These are phyloP conservation scores for Synanthedon vespiformis DNA, from an alignment of 2,888 invertebrate species.

Conservation along the genomic window DNA sequence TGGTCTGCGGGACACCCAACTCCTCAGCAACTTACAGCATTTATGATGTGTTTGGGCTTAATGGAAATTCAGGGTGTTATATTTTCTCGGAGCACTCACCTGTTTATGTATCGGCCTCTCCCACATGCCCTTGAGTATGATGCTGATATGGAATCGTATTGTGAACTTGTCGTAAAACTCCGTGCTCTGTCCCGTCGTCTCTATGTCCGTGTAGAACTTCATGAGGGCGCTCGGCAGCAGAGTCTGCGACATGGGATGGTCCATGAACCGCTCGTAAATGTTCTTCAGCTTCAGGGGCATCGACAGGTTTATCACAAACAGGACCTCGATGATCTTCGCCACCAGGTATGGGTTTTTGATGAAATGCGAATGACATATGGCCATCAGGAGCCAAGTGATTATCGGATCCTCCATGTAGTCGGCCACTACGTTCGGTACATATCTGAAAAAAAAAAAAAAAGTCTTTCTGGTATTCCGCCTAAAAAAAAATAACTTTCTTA, in stretches of 20 bases:
- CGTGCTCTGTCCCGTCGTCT: constrained; percentile 96
- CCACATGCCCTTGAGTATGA: constrained; percentile 97
- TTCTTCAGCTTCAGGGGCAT: constrained; percentile 65
- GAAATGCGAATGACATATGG: constrained; percentile 90
- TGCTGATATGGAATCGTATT: constrained; percentile 97
- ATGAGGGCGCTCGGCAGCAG: constrained; percentile 90
- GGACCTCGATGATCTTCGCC: constrained; percentile 94
- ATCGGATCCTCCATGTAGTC: constrained; percentile 85
- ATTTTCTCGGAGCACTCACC: constrained; percentile 19
- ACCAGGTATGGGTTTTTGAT: constrained; percentile 97
- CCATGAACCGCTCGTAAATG: constrained; percentile 83
- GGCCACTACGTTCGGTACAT: constrained; percentile 79
- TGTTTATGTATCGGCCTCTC: constrained; percentile 84
- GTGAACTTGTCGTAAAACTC: constrained; percentile 99
- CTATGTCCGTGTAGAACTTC: constrained; percentile 99
- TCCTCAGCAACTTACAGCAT: no score
- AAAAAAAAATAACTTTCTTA: no score
- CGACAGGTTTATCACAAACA: constrained; percentile 82
- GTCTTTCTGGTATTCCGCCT: no score
- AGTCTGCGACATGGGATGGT: constrained; percentile 79
- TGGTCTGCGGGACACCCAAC: no score
- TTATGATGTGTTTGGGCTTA: background rate
- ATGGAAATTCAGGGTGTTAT: background rate
- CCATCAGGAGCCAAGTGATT: constrained; percentile 88
- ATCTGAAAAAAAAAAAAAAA: constrained; percentile 61